Evolutionary conservation across 2,888 invertebrate species (phyloP).

Genomic region (Chalcis sispes): DNA sequence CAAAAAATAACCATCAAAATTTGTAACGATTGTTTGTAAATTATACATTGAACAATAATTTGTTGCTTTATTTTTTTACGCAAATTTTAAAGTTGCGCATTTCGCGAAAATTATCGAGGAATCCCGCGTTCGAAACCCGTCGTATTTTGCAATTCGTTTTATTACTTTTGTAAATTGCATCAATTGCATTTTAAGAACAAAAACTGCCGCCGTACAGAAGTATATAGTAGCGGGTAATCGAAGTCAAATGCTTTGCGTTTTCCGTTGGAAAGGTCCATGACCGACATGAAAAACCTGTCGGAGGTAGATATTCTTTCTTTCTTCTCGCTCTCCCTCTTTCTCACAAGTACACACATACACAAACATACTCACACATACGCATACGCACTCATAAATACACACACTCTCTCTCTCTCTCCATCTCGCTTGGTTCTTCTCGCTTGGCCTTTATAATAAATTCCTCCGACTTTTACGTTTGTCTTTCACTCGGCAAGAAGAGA

Average conservation of each 20-base stretch:
- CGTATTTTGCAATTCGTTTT: neutral
- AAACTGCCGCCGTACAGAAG: slow-evolving; percentile 6
- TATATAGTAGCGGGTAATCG: neutral
- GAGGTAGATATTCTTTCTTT: slow-evolving; percentile 24
- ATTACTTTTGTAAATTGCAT: slow-evolving; percentile 25
- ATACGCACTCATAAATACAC: too few species aligned
- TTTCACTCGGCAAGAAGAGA: slow-evolving; percentile 3
- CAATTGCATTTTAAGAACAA: slow-evolving; percentile 40
- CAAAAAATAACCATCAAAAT: too few species aligned
- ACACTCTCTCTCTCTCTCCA: slow-evolving; percentile 23
- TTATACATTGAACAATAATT: too few species aligned
- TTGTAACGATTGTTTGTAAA: too few species aligned
- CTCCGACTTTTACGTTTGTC: neutral
- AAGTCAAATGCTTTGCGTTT: slow-evolving; percentile 5
- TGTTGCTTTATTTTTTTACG: too few species aligned
- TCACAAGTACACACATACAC: too few species aligned
- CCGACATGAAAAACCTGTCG: slow-evolving; percentile 52
- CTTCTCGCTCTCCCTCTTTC: slow-evolving; percentile 26
- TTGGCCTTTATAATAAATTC: neutral
- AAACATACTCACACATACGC: too few species aligned
- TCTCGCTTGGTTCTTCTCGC: slow-evolving; percentile 13
- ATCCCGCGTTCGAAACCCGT: neutral
- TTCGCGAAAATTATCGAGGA: neutral
- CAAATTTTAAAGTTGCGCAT: too few species aligned
- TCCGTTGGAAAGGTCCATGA: slow-evolving; percentile 52